Conservation (phyloP, 30 jellyfish, hydroid and myxozoan species). For the Aurelia sp. region DNA sequence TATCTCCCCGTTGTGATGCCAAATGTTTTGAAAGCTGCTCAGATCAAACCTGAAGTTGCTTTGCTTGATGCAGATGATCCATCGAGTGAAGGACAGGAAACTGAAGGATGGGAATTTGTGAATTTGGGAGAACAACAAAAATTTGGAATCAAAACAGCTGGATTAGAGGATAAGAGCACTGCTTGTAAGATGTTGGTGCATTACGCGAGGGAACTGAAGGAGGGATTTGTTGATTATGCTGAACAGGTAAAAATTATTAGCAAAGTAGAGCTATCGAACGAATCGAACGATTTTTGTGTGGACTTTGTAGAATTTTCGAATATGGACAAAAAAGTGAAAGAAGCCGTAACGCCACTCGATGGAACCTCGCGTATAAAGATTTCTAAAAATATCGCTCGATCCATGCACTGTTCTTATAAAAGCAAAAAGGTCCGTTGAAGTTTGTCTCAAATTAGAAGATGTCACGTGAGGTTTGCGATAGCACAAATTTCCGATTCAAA, state of each 20-base stretch:
- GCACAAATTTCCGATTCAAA: too few species aligned
- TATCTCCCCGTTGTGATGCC: conserved; percentile 99
- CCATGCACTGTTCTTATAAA: too few species aligned
- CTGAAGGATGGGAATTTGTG: conserved; percentile 99
- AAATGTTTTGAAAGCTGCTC: conserved; percentile 99
- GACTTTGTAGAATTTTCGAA: too few species aligned
- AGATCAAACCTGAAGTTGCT: conserved; percentile 99
- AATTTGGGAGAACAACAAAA: conserved; percentile 99
- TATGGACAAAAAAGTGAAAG: too few species aligned
- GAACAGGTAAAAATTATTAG: conserved; percentile 67
- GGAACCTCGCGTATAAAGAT: too few species aligned
- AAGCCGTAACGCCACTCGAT: too few species aligned
- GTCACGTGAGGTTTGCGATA: too few species aligned
- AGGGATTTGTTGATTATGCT: conserved; percentile 98
- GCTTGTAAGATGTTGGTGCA: conserved; percentile 99
- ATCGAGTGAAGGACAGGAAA: conserved; percentile 87
- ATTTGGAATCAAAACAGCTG: conserved; percentile 99
- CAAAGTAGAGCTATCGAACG: too few species aligned
- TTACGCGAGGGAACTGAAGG: conserved; percentile 97
- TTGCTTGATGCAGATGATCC: conserved; percentile 97
- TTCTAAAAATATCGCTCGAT: too few species aligned
- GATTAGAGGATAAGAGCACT: conserved; percentile 98
- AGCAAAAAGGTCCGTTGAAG: too few species aligned
- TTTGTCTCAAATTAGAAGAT: too few species aligned
- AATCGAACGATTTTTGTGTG: too few species aligned